phyloP scores from a whole-genome alignment of 1,140 invertebrate genomes.

The Drosophila athabasca region DNA sequence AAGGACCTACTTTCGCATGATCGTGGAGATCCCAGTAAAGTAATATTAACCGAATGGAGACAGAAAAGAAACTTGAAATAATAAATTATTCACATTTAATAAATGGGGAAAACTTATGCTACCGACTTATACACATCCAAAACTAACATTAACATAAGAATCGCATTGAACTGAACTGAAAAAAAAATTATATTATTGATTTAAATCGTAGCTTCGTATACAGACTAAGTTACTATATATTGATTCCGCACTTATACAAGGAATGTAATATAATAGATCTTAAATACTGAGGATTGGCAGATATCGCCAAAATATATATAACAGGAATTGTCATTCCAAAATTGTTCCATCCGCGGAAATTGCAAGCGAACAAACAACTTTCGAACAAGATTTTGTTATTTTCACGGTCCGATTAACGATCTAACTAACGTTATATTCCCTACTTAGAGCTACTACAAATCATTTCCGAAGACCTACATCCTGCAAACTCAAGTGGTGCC shows the following conservation, averaged over 20 bases:
- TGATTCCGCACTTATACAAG: slow-evolving; percentile 29
- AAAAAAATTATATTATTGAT: slow-evolving; percentile 13
- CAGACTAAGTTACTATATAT: slow-evolving; percentile 8
- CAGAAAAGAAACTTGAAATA: background rate
- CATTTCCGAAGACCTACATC: slow-evolving; percentile 9
- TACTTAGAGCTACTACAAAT: slow-evolving; percentile 48
- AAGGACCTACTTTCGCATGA: too few relatives aligned
- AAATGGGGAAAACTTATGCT: slow-evolving; percentile 14
- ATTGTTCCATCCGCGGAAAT: slow-evolving; percentile 46
- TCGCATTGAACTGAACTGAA: slow-evolving; percentile 13
- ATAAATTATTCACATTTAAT: slow-evolving; percentile 59
- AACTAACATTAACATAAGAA: slow-evolving; percentile 40
- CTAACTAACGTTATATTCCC: slow-evolving; percentile 51
- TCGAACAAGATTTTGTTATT: slow-evolving; percentile 70
- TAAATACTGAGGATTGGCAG: slow-evolving; percentile 61
- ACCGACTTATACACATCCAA: slow-evolving; percentile 2
- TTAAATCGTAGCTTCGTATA: slow-evolving; percentile 30
- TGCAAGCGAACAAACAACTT: slow-evolving; percentile 52
- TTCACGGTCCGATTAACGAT: slow-evolving; percentile 17
- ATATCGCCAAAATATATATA: slow-evolving; percentile 30
- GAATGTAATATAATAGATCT: slow-evolving; percentile 31
- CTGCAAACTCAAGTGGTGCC: slow-evolving; percentile 14
- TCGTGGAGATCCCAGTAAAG: too few relatives aligned
- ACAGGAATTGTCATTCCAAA: slow-evolving; percentile 72
- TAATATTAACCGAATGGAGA: background rate